Evolutionary conservation across 1,140 invertebrate species (phyloP).

Genomic region (Macrotrachela quadricornifera): DNA sequence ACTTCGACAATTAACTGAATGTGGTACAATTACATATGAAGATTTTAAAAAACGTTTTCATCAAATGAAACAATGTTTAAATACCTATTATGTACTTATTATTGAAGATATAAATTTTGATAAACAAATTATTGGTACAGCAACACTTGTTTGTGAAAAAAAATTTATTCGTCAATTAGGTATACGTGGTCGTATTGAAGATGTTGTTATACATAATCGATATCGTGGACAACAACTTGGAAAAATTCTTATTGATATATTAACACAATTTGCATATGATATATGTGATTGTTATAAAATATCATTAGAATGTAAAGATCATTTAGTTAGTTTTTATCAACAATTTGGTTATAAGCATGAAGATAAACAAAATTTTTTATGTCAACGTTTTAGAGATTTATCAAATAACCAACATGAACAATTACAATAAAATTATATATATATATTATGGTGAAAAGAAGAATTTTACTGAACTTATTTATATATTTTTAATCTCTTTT

Average conservation of each 20-base stretch:
- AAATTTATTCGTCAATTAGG: conserved; percentile 69
- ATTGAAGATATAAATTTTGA: conserved; percentile 56
- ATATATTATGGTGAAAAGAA: no score
- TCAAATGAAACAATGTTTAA: conserved; percentile 46
- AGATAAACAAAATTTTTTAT: conserved; percentile 10
- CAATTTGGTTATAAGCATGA: conserved; percentile 61
- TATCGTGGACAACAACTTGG: conserved; percentile 76
- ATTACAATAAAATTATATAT: no score
- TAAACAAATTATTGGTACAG: conserved; percentile 52
- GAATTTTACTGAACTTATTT: no score
- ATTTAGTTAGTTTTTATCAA: conserved; percentile 68
- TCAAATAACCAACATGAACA: background rate
- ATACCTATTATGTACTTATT: conserved; percentile 66
- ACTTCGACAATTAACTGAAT: conserved; percentile 57
- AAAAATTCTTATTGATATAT: conserved; percentile 62
- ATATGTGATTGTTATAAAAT: conserved; percentile 73
- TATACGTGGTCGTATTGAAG: conserved; percentile 69
- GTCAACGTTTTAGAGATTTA: background rate
- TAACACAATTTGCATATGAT: conserved; percentile 50
- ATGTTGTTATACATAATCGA: conserved; percentile 71
- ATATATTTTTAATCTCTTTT: no score
- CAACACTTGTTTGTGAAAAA: conserved; percentile 70
- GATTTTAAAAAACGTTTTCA: conserved; percentile 59
- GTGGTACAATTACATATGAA: conserved; percentile 53
- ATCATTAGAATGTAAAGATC: conserved; percentile 76